phyloP scores from a whole-genome alignment of 2,797 vertebrate genomes.

The Lepilemur septentrionalis region DNA sequence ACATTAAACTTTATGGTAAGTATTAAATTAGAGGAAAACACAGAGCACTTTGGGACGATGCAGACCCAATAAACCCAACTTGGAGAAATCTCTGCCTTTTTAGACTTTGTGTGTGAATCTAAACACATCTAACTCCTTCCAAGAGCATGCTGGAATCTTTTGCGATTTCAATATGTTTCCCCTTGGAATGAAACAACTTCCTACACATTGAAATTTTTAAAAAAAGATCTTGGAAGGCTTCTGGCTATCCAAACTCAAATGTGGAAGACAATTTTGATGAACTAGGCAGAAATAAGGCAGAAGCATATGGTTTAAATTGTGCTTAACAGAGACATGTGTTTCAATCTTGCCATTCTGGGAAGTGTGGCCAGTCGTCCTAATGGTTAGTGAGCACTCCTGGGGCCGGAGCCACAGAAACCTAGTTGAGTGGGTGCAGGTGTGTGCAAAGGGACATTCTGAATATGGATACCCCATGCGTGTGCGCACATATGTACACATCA shows the following conservation, averaged over 20 bases:
- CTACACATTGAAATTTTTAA: neutral
- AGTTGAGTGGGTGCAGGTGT: slow-evolving; percentile 16
- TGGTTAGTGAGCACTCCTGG: neutral
- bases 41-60: neutral
- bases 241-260: neutral
- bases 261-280: slow-evolving; percentile 62
- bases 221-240: slow-evolving; percentile 42
- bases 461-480: neutral
- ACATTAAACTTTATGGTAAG: neutral
- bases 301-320: slow-evolving; percentile 49
- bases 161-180: slow-evolving; percentile 16
- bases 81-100: slow-evolving; percentile 15
- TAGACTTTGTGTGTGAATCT: neutral
- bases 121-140: neutral
- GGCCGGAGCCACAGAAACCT: neutral
- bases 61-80: neutral
- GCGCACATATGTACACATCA: neutral
- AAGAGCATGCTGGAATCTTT: slow-evolving; percentile 23
- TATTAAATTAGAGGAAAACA: slow-evolving; percentile 27
- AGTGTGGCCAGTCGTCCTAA: neutral
- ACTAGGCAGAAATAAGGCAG: slow-evolving; percentile 43
- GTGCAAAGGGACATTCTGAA: neutral
- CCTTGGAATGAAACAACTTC: slow-evolving; percentile 37
- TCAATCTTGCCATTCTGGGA: neutral
- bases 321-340: slow-evolving; percentile 35